Evolutionary conservation across 2,797 vertebrate genomes (phyloP).

Genomic region (Peromyscus nudipes): DNA sequence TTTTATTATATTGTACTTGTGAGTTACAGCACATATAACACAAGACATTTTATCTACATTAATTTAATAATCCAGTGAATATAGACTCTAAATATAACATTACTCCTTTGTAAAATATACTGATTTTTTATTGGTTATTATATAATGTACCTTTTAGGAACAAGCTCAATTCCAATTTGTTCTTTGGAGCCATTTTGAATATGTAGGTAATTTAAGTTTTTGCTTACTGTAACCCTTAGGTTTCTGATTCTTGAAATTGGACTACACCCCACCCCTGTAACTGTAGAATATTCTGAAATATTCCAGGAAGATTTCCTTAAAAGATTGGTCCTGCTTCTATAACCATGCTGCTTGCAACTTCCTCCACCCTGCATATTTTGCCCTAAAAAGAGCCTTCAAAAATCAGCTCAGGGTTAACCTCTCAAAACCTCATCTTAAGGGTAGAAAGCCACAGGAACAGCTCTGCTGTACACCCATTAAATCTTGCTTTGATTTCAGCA

Average conservation of each 20-base stretch:
- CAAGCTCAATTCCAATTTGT: background rate
- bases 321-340: background rate
- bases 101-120: background rate
- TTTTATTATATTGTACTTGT: background rate
- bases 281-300: background rate
- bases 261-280: background rate
- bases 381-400: background rate
- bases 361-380: background rate
- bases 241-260: background rate
- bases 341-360: background rate
- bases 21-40: background rate
- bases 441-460: background rate
- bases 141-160: background rate
- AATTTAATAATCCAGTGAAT: background rate
- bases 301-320: background rate
- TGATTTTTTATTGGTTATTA: background rate
- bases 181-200: background rate
- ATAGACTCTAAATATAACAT: background rate
- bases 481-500: background rate
- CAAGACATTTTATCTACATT: background rate
- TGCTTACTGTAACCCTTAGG: background rate
- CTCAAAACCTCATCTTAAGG: background rate
- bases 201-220: background rate
- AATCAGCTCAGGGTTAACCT: background rate
- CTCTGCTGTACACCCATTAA: background rate